Evolutionary conservation across 2,113 vertebrate species (phyloP).

Genomic region (Zosterops japonicus): DNA sequence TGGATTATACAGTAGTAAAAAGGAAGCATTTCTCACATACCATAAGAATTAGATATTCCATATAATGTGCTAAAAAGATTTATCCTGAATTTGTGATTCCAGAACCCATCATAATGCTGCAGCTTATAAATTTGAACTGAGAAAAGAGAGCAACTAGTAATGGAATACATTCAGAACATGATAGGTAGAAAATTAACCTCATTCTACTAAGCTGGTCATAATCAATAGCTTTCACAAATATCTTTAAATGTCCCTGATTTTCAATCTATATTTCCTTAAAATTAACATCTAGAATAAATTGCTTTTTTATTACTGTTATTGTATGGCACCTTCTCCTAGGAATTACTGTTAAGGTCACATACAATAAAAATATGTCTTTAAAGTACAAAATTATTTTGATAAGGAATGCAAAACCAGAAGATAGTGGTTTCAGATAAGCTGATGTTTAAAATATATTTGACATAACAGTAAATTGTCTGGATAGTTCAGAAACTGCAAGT

Average conservation of each 20-base stretch:
- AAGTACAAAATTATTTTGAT: conserved; percentile 45
- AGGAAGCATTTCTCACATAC: background rate
- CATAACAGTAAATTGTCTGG: conserved; percentile 28
- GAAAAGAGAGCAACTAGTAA: conserved; percentile 20
- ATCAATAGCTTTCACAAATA: conserved; percentile 49
- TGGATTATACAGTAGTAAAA: conserved; percentile 30
- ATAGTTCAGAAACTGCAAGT: conserved; percentile 29
- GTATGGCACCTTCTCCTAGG: background rate
- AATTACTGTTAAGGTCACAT: conserved; percentile 41
- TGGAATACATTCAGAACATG: conserved; percentile 12
- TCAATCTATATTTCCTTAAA: background rate
- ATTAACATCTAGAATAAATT: conserved; percentile 33
- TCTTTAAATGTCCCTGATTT: conserved; percentile 19
- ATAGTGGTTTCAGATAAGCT: conserved; percentile 46
- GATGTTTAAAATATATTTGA: conserved; percentile 49
- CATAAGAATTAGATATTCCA: conserved; percentile 11
- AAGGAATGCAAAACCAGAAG: conserved; percentile 61
- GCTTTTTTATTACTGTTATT: background rate
- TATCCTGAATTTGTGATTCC: conserved; percentile 42
- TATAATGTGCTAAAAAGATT: conserved; percentile 32
- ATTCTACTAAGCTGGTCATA: conserved; percentile 9
- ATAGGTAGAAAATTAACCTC: conserved; percentile 47
- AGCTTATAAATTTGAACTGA: conserved; percentile 24
- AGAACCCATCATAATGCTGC: conserved; percentile 3
- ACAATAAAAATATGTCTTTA: conserved; percentile 20